These are phyloP conservation scores for Pterocles gutturalis DNA, from an alignment of 2,113 vertebrate genomes.

Conservation along the genomic window DNA sequence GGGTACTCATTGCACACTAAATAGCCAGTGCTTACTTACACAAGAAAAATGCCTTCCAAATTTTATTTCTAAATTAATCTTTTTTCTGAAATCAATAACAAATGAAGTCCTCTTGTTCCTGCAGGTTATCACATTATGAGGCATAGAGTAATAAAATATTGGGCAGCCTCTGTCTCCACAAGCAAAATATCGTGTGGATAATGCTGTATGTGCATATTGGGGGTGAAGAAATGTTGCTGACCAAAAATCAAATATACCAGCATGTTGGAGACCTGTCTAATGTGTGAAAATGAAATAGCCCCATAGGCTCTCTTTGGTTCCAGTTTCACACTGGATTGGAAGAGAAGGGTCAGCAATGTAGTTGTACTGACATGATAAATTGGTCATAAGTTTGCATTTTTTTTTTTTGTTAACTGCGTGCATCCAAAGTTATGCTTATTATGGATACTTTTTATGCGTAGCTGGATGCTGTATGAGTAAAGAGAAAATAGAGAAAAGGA, in stretches of 20 bases:
- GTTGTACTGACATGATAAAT: not conserved
- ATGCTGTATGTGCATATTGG: not conserved
- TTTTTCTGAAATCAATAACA: not conserved
- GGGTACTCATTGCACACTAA: not conserved
- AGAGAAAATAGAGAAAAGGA: not conserved
- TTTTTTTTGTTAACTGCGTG: not conserved
- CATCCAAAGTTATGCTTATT: not conserved
- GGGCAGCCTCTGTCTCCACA: not conserved
- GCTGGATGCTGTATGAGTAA: not conserved
- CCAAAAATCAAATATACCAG: not conserved
- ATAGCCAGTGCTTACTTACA: not conserved
- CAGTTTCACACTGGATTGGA: not conserved
- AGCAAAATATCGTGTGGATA: not conserved
- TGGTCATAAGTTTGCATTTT: not conserved
- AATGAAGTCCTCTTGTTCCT: not conserved
- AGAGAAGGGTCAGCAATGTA: not conserved
- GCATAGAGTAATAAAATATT: not conserved
- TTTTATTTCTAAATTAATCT: not conserved
- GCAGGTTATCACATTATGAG: not conserved
- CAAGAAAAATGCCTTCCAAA: not conserved
- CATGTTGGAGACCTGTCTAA: not conserved
- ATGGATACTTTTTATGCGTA: not conserved
- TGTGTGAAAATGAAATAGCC: not conserved
- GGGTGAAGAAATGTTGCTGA: not conserved
- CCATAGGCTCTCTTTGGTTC: not conserved